Conservation (phyloP, 2,888 invertebrate species). For the Cephalotes varians region DNA sequence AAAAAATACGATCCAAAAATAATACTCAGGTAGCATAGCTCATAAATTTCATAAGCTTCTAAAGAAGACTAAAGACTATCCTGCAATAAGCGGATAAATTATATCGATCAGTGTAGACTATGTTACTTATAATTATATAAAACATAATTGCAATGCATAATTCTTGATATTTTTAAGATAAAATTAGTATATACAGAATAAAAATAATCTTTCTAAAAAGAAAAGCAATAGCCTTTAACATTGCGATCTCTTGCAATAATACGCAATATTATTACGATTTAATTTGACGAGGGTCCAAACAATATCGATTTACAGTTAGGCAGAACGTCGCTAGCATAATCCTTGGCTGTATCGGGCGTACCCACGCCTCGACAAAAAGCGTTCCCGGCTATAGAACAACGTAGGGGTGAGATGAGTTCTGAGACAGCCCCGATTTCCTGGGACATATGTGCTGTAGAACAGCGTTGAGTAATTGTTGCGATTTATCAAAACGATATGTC, state of each 20-base stretch:
- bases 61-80: background rate
- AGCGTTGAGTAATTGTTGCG: slow-evolving; percentile 80
- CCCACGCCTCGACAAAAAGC: slow-evolving; percentile 74
- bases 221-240: background rate
- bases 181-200: background rate
- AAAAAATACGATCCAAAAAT: slow-evolving; percentile 77
- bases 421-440: slow-evolving; percentile 68
- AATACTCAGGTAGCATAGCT: background rate
- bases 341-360: slow-evolving; percentile 62
- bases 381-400: slow-evolving; percentile 72
- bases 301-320: slow-evolving; percentile 71
- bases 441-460: slow-evolving; percentile 76
- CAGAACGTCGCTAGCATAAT: slow-evolving; percentile 68
- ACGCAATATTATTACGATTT: slow-evolving; percentile 50
- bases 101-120: background rate
- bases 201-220: background rate
- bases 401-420: slow-evolving; percentile 64
- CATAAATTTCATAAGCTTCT: background rate
- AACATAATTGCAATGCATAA: too few species aligned
- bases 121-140: background rate
- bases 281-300: slow-evolving; percentile 50
- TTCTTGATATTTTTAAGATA: background rate
- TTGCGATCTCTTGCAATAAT: background rate
- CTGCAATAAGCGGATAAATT: background rate
- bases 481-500: slow-evolving; percentile 82